Evolutionary conservation across 2,888 invertebrate species (phyloP).

Genomic region (Protula sp.): DNA sequence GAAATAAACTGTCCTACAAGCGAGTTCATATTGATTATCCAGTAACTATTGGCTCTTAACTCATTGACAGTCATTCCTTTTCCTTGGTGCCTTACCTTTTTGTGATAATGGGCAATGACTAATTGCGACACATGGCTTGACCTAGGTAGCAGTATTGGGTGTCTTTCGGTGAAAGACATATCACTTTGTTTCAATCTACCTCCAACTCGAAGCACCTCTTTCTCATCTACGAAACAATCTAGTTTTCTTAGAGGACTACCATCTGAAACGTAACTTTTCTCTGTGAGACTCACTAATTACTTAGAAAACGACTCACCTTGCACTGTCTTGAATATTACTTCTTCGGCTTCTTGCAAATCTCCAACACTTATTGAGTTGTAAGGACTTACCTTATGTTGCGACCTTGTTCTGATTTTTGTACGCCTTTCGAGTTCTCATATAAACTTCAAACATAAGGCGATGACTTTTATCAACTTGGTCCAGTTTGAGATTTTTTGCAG

Average conservation of each 20-base stretch:
- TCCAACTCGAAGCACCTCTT: conserved; percentile 1
- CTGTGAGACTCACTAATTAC: background rate
- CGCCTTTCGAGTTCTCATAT: background rate
- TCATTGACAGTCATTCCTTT: conserved; percentile 22
- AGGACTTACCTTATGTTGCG: no score
- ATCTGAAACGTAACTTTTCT: no score
- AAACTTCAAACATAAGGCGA: no score
- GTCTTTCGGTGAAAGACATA: background rate
- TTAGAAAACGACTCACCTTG: background rate
- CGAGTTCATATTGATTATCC: conserved; percentile 1
- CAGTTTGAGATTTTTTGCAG: no score
- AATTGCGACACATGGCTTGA: conserved; percentile 1
- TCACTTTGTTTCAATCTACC: background rate
- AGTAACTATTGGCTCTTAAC: conserved; percentile 19
- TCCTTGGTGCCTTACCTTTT: conserved; percentile 18
- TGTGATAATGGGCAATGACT: conserved; percentile 22
- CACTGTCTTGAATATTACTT: no score
- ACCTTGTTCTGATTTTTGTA: no score
- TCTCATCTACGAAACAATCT: conserved; percentile 2
- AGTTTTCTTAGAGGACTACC: no score
- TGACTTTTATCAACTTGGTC: no score
- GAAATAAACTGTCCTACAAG: background rate
- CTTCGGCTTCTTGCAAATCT: no score
- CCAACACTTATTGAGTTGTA: no score
- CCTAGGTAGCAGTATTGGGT: conserved; percentile 3